Evolutionary conservation across 2,888 invertebrate genomes (phyloP), one percentile per base, ranked within the genome.

Genomic region (Drosophila colorata): DNA sequence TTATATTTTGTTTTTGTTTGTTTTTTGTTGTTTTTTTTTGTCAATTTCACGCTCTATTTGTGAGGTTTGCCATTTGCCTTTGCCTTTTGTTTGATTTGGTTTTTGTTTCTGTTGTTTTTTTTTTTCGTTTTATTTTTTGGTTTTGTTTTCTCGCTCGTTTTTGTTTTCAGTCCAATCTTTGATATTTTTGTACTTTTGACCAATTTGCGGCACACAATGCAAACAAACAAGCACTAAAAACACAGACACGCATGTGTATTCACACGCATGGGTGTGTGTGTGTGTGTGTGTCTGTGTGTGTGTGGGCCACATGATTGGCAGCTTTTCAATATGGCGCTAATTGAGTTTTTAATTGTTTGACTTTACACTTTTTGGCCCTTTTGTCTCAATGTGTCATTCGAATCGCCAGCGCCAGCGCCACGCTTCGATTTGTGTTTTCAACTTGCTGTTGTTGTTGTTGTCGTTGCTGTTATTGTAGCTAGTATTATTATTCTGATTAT

Each of bases 261-360:
- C 43, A 31, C 25, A 31, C 31, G 8, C 41, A 14, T 59, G 35
- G 44, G 20, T 40, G 43, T 59, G 35, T 51, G 13, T 59, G 47
- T 59, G 23, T 47, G 14, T 41, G 7, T 47, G 48, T 68, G 35
- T 70, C 38, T 46, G 31, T 66, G 35, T 57, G 25, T 59, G 51
- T 46, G 8, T 33, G 55, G 9, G 66, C 53, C 74, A 74, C 78
- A 87, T 83, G 85, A 85, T 85, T 87, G 87, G 81, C 85, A 86
- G 87, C 81, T 77, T 83, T 85, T 81, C 86, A 85, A 87, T 79
- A 80, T 86, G 88, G 88, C 85, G 87, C 85, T 86, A 86, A 86
- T 86, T 86, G 85, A 87, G 85, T 86, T 86, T 86, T 87, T 86
- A 87, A 86, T 86, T 86, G 85, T 86, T 87, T 76, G 85, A 80